Conservation (phyloP, 1,140 invertebrate species). For the Conus betulinus region DNA sequence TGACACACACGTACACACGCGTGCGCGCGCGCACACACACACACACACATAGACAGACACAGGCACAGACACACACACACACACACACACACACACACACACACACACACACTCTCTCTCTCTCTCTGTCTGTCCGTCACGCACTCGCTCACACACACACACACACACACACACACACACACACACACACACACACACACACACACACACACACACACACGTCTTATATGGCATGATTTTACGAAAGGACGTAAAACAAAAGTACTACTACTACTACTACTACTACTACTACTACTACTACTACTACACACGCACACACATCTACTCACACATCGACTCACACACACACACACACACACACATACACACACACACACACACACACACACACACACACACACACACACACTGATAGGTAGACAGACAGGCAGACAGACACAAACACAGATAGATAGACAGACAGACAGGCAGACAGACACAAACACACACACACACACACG, state of each 20-base stretch:
- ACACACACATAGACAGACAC: too few relatives aligned
- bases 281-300: too few relatives aligned
- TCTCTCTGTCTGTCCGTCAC: too few relatives aligned
- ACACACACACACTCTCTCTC: not conserved
- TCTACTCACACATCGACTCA: too few relatives aligned
- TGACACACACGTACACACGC: not conserved
- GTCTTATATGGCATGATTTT: too few relatives aligned
- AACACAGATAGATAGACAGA: too few relatives aligned
- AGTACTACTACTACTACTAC: not conserved
- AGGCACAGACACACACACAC: not conserved
- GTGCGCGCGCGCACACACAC: too few relatives aligned
- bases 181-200: not conserved
- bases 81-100: not conserved
- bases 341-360: not conserved
- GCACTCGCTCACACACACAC: not conserved
- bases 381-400: not conserved
- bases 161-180: slow-evolving; percentile 1
- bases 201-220: not conserved
- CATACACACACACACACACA: not conserved
- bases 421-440: too few relatives aligned
- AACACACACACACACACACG: not conserved
- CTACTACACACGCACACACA: too few relatives aligned
- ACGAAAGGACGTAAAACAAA: not conserved
- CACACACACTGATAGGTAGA: too few relatives aligned
- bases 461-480: too few relatives aligned